Percentiles rank a stretch among this genome's conserved stretches.
These are phyloP conservation scores for Aspidiotus destructor DNA, from an alignment of 2,888 invertebrate species.

Conservation along the genomic window DNA sequence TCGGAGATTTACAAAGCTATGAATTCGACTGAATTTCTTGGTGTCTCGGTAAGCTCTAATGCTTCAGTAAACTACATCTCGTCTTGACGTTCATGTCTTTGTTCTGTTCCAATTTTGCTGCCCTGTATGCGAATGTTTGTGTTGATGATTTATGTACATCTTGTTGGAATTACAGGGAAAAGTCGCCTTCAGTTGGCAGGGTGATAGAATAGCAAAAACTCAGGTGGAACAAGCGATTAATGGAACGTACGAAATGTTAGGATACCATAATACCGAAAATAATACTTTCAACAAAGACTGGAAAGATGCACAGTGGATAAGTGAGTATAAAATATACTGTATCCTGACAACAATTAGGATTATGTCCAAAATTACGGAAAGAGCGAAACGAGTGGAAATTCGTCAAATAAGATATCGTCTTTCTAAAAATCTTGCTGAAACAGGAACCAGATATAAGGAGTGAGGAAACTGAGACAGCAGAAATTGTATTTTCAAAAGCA, in stretches of 20 bases:
- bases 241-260: slow-evolving; percentile 86
- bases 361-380: no score
- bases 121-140: no score
- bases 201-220: slow-evolving; percentile 95
- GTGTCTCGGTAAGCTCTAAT: slow-evolving; percentile 77
- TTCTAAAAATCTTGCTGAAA: no score
- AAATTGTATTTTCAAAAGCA: no score
- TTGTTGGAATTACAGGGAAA: slow-evolving; percentile 59
- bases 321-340: neutral
- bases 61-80: no score
- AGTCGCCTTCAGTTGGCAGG: slow-evolving; percentile 96
- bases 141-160: no score
- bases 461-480: no score
- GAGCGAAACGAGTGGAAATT: no score
- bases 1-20: slow-evolving; percentile 95
- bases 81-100: neutral
- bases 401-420: no score
- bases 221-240: slow-evolving; percentile 95
- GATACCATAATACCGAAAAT: slow-evolving; percentile 90
- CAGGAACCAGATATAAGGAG: no score
- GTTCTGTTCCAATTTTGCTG: neutral
- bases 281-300: slow-evolving; percentile 70
- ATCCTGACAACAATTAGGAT: no score
- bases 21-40: slow-evolving; percentile 95
- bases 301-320: slow-evolving; percentile 55